Evolutionary conservation across 2,888 invertebrate genomes (phyloP).

Genomic region (Mesodorylaimus sp.): DNA sequence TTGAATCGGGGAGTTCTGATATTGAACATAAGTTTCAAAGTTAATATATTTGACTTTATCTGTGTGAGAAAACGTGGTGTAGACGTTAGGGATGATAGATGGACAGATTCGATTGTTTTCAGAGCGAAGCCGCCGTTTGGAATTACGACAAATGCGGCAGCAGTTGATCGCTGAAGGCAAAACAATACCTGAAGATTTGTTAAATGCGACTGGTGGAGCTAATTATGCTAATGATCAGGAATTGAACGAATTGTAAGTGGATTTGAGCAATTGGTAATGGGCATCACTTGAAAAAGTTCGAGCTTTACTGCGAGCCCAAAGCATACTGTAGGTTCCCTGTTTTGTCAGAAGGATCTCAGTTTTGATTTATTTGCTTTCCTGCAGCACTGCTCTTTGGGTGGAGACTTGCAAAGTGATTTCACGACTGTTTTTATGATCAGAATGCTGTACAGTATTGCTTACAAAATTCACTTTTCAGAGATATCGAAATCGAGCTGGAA

Average conservation of each 20-base stretch:
- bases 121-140: conserved; percentile 26
- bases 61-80: too few species aligned
- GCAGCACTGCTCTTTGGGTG: too few species aligned
- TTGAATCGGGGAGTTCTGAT: too few species aligned
- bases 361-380: neutral
- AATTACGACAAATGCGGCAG: conserved; percentile 19
- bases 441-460: too few species aligned
- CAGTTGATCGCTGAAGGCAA: conserved; percentile 16
- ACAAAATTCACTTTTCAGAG: conserved; percentile 1
- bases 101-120: too few species aligned
- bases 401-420: too few species aligned
- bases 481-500: conserved; percentile 10
- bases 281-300: neutral
- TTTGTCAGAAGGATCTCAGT: neutral
- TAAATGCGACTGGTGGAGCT: conserved; percentile 13
- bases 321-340: too few species aligned
- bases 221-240: conserved; percentile 5
- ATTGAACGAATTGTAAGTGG: conserved; percentile 8
- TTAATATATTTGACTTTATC: too few species aligned
- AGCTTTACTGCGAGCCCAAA: too few species aligned
- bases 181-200: conserved; percentile 27
- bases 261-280: neutral
- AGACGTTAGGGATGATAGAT: too few species aligned
- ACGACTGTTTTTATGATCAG: too few species aligned
- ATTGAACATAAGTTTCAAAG: too few species aligned